Evolutionary conservation across 2,888 invertebrate species (phyloP).

Genomic region (Xanthorhoe designata): DNA sequence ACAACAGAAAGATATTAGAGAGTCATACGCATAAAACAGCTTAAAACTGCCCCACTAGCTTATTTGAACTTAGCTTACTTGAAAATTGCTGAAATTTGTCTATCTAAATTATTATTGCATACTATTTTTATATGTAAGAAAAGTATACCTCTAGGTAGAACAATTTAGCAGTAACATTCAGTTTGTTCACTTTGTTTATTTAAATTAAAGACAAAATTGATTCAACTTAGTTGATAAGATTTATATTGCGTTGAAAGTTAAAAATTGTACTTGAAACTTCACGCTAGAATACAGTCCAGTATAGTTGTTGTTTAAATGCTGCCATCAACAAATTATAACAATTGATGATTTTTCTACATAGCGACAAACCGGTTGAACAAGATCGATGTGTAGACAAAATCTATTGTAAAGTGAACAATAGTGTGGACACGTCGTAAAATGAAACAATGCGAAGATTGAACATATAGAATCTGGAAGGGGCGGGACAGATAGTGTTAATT

Average conservation of each 20-base stretch:
- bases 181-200: too few species aligned
- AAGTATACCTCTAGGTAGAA: too few species aligned
- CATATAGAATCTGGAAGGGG: conserved; percentile 57
- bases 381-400: conserved; percentile 65
- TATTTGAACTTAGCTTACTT: too few species aligned
- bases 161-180: too few species aligned
- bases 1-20: too few species aligned
- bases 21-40: too few species aligned
- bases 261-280: background rate
- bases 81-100: too few species aligned
- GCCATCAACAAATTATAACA: conserved; percentile 50
- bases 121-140: too few species aligned
- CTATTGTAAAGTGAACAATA: conserved; percentile 72
- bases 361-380: conserved; percentile 61
- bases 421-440: conserved; percentile 72
- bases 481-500: conserved; percentile 43
- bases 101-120: too few species aligned
- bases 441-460: conserved; percentile 69
- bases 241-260: background rate
- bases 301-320: conserved; percentile 29
- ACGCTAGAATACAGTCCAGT: background rate
- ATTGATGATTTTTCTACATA: conserved; percentile 58
- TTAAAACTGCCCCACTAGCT: too few species aligned
- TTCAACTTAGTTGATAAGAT: background rate
- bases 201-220: background rate